Base-by-base conservation (phyloP, 2,113 vertebrate species). In the Zapus hudsonius region DNA sequence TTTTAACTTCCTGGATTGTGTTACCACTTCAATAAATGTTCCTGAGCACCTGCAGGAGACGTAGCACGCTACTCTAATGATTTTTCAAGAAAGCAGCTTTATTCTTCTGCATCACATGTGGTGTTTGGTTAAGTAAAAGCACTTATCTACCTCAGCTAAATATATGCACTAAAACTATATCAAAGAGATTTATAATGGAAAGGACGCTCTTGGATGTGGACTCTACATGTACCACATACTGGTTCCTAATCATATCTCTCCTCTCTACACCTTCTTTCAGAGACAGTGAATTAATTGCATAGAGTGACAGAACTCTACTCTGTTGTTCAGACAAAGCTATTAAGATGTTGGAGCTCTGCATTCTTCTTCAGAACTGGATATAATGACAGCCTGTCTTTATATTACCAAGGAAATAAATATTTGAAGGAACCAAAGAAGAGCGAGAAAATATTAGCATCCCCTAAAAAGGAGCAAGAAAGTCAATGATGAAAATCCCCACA, bases 151-250 rank as follows among this genome's bases (percentile, higher is more conserved):
- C 42, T 75, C 2, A 27, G 8, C 38, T 79, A 84, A 55, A 72
- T 42, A 31, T 69, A 61, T 73, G 87, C 84, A 40, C 78, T 83
- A 76, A 87, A 86, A 95, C 55, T 52, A 74, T 2, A 64, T 83
- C 73, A n/a, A 61, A 82, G 92, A 92, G n/a, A 9, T 80, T 93
- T 88, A 61, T 36, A 69, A 23, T 67, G 11, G 17, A 47, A 33
- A 72, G 19, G 47, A 84, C 86, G 15, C 16, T 55, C 17, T 13
- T 42, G 44, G 55, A 11, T 10, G 36, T 93, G 82, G 29, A 38
- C 40, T 76, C 79, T 52, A 42, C 19, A 88, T 38, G 23, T 33
- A 52, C 0, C 42, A 72, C 36, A 7, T 31, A 8, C 4, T n/a
- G 42, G 40, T 33, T 83, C 11, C 36, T 36, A 29, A 16, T 84